Evolutionary conservation across 1,140 invertebrate species (phyloP).

Genomic region (Nymphalis io): DNA sequence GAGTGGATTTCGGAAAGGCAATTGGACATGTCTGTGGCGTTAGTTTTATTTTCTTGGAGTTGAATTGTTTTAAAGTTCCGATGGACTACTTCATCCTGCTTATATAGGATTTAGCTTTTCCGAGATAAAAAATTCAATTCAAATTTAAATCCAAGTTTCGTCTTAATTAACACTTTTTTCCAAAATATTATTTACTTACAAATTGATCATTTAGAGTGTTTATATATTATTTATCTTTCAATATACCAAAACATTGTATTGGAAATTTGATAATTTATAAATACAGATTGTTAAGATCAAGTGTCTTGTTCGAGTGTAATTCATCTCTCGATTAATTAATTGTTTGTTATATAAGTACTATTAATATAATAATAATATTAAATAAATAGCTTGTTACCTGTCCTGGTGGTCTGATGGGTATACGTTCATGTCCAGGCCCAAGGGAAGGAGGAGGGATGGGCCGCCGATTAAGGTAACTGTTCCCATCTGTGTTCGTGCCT

Average conservation of each 20-base stretch:
- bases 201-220: no score
- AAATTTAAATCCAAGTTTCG: no score
- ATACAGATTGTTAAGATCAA: no score
- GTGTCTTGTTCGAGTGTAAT: no score
- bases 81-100: neutral
- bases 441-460: constrained; percentile 88
- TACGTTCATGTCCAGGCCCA: constrained; percentile 88
- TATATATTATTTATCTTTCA: no score
- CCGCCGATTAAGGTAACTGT: constrained; percentile 83
- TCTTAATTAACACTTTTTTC: no score
- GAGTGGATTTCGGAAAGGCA: constrained; percentile 30
- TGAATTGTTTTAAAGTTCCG: constrained; percentile 14
- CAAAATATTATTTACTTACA: no score
- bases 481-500: constrained; percentile 83
- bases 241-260: no score
- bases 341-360: no score
- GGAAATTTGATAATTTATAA: no score
- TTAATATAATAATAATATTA: no score
- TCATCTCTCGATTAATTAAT: no score
- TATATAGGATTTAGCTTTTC: neutral
- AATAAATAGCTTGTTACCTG: constrained; percentile 55
- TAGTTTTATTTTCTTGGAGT: constrained; percentile 23
- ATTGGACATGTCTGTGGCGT: constrained; percentile 32
- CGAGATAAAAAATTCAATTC: neutral
- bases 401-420: constrained; percentile 88